These are phyloP conservation scores for Eumerus sabulonum DNA, from an alignment of 2,888 invertebrate genomes.

Conservation along the genomic window DNA sequence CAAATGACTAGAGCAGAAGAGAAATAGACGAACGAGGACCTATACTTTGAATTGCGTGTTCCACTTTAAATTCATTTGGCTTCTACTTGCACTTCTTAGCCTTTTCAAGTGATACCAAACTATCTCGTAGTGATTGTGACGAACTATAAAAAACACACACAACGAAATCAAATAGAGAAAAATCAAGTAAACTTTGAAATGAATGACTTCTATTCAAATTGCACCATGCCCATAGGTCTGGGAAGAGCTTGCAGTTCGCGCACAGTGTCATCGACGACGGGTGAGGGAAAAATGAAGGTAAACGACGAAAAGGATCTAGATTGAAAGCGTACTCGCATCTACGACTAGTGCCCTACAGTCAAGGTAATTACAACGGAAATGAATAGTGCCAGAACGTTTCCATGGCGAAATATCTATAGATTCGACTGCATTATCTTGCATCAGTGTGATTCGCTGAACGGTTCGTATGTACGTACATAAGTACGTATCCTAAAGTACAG, in stretches of 20 bases:
- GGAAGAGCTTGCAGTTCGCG: neutral
- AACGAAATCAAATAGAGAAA: no score
- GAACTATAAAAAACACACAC: neutral
- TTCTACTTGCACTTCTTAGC: slow-evolving; percentile 19
- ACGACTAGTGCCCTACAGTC: slow-evolving; percentile 42
- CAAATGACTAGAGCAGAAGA: neutral
- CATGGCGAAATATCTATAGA: neutral
- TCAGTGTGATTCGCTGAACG: slow-evolving; percentile 1
- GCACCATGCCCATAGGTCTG: neutral
- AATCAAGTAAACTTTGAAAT: slow-evolving; percentile 28
- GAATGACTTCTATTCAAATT: slow-evolving; percentile 44
- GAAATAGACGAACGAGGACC: slow-evolving; percentile 7
- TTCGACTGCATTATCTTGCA: neutral
- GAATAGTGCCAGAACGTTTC: slow-evolving; percentile 11
- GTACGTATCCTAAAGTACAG: no score
- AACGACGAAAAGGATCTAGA: slow-evolving; percentile 14
- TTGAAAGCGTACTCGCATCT: neutral
- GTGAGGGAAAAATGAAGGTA: neutral
- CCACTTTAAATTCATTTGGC: no score
- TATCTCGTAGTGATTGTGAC: slow-evolving; percentile 19
- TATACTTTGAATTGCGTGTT: slow-evolving; percentile 20
- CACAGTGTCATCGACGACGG: neutral
- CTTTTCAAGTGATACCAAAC: slow-evolving; percentile 31
- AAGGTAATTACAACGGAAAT: slow-evolving; percentile 49
- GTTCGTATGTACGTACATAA: neutral